Evolutionary conservation across 2,797 vertebrate species (phyloP).

Genomic region (Centroberyx gerrardi): DNA sequence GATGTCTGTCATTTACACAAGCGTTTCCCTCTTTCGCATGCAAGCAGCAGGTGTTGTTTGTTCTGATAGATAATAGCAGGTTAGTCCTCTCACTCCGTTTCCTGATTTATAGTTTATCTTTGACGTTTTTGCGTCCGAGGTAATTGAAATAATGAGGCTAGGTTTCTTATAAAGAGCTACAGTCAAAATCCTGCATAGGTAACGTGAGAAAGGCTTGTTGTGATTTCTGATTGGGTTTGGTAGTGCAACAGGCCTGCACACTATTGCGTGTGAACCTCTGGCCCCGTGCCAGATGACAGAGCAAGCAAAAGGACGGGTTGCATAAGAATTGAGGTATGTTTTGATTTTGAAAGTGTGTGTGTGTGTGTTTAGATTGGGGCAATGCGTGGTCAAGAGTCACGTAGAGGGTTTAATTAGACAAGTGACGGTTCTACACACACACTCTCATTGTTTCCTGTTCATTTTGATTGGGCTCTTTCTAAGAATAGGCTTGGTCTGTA

Average conservation of each 20-base stretch:
- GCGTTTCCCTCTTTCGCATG: conserved; percentile 53
- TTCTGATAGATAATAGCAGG: conserved; percentile 59
- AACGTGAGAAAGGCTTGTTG: conserved; percentile 73
- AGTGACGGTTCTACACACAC: background rate
- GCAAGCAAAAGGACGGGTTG: conserved; percentile 71
- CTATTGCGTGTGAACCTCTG: conserved; percentile 85
- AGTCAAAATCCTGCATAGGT: conserved; percentile 34
- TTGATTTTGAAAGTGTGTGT: conserved; percentile 62
- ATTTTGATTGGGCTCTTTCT: background rate
- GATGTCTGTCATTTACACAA: conserved; percentile 47
- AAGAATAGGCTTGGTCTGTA: conserved; percentile 14
- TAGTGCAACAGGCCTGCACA: conserved; percentile 69
- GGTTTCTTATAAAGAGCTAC: conserved; percentile 50
- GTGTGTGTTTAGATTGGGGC: conserved; percentile 56
- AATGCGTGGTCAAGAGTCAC: conserved; percentile 53
- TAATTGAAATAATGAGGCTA: conserved; percentile 58
- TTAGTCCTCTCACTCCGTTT: conserved; percentile 44
- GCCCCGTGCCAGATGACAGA: conserved; percentile 73
- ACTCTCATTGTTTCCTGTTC: conserved; percentile 37
- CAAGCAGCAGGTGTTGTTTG: conserved; percentile 66
- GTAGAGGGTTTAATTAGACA: conserved; percentile 39
- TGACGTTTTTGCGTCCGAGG: conserved; percentile 26
- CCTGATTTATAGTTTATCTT: conserved; percentile 66
- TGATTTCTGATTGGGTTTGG: conserved; percentile 62
- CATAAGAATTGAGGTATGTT: conserved; percentile 73